phyloP scores from a whole-genome alignment of 2,888 invertebrate genomes.

The Bellardia bayeri region DNA sequence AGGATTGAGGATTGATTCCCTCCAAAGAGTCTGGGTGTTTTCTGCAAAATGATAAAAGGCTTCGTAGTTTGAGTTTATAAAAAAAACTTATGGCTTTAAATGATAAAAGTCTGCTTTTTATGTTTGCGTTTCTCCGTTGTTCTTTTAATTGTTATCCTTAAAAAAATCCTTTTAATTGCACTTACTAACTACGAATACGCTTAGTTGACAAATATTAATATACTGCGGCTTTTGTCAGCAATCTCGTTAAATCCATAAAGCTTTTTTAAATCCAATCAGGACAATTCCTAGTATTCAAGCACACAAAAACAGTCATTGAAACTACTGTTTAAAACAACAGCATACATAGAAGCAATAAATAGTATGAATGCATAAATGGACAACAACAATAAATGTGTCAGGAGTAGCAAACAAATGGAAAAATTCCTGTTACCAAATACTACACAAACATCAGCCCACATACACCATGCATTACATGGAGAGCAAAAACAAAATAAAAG shows the following conservation, averaged over 20 bases:
- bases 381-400: constrained; percentile 43
- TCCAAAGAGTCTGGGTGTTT: too few species aligned
- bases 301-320: background rate
- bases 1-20: too few species aligned
- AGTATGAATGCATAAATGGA: constrained; percentile 36
- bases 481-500: background rate
- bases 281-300: background rate
- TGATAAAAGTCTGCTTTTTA: too few species aligned
- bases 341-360: constrained; percentile 21
- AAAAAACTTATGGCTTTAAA: too few species aligned
- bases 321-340: constrained; percentile 16
- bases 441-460: background rate
- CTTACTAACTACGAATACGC: background rate
- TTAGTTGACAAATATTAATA: background rate
- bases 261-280: constrained; percentile 6
- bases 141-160: too few species aligned
- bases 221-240: background rate
- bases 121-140: too few species aligned
- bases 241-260: background rate
- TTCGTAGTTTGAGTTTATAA: too few species aligned
- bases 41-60: too few species aligned
- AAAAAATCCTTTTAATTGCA: background rate
- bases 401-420: constrained; percentile 41
- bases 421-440: background rate
- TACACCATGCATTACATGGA: background rate